Base-by-base conservation (phyloP, 2,797 vertebrate species). In the Clamator glandarius region DNA sequence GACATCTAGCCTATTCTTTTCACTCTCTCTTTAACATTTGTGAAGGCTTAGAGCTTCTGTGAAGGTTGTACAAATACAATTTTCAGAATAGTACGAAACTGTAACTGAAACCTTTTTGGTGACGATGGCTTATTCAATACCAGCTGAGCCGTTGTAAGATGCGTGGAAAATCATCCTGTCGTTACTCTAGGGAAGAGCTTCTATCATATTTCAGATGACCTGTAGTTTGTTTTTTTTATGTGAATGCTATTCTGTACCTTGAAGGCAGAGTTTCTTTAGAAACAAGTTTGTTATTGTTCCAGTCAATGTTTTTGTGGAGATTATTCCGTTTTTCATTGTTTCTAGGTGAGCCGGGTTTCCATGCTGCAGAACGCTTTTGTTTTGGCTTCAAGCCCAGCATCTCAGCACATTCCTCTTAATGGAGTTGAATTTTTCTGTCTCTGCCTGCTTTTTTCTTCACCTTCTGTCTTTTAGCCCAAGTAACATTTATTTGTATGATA, bases 321-420 rank as follows among this genome's bases (percentile, higher is more conserved):
- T 90, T 33, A 85, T 89, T 93, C 48, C 33, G 28, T 52, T 88
- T 87, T 59, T 78, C 44, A 3, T 13, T 88, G 36, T 52, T 84
- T 74, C 24, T 46, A 24, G 82, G 89, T 92, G 36, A 88, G 35
- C 51, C 79, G 69, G 44, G 44, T 23, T 89, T 81, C 48, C 15
- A 2, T 92, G 73, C 61, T 87, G 76, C 44, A 94, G 76, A 21
- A 50, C 84, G 54, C 46, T 84, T 85, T 61, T 39, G 35, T 26
- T 91, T 77, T 96, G 92, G 89, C 89, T 95, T 42, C 31, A 76
- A 14, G 80, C 89, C 84, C 91, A 70, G 79, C 23, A 72, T 46
- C 73, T 69, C 79, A 81, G 48, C 58, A 50, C 42, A 57, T 74
- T 84, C 35, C 13, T 91, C 33, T 76, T 86, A 86, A 82, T 70